Percentiles rank a stretch among this genome's conserved stretches.
phyloP scores from a whole-genome alignment of 1,140 invertebrate species.

The Leucophenga varia region DNA sequence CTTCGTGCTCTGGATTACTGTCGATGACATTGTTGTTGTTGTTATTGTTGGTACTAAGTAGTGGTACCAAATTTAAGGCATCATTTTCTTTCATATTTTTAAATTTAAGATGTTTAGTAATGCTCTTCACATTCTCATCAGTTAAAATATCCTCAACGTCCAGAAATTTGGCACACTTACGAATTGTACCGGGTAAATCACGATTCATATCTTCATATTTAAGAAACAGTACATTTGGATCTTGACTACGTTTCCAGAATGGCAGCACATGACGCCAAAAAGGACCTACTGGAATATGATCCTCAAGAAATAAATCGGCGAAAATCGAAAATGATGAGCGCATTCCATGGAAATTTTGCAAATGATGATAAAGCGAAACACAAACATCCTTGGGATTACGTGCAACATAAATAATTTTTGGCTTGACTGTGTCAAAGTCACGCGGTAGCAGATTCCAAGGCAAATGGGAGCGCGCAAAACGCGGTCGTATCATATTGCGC shows the following conservation, averaged over 20 bases:
- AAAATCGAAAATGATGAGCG: conserved; percentile 79
- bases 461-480: conserved; percentile 81
- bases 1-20: conserved; percentile 29
- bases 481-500: conserved; percentile 66
- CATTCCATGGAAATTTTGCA: conserved; percentile 68
- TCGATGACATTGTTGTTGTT: conserved; percentile 59
- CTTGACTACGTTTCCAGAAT: conserved; percentile 72
- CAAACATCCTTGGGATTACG: conserved; percentile 93
- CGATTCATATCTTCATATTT: conserved; percentile 86
- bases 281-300: conserved; percentile 67
- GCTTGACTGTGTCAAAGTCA: conserved; percentile 67
- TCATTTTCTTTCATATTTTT: conserved; percentile 78
- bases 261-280: conserved; percentile 71
- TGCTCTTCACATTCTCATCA: conserved; percentile 65
- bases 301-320: conserved; percentile 73
- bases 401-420: conserved; percentile 86
- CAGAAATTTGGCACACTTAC: conserved; percentile 73
- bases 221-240: conserved; percentile 77
- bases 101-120: conserved; percentile 77
- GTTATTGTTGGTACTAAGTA: conserved; percentile 59
- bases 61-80: conserved; percentile 70
- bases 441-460: conserved; percentile 72
- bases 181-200: conserved; percentile 65
- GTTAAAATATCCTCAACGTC: conserved; percentile 63
- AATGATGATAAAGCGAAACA: conserved; percentile 90